phyloP scores from a whole-genome alignment of 2,113 vertebrate species.

The Aythya baeri region DNA sequence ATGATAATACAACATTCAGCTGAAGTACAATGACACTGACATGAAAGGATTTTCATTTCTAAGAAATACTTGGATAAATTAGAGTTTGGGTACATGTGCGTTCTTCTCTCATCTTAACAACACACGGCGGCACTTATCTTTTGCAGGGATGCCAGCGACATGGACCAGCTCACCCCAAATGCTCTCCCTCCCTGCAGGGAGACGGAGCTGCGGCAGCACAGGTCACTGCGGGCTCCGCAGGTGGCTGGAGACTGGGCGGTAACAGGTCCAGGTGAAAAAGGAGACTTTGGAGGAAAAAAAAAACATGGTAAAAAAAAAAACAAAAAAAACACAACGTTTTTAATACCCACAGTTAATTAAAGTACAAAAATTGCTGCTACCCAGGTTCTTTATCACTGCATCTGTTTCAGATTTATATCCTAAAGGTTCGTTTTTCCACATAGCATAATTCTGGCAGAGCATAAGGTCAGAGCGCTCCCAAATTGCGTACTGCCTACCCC shows the following conservation, averaged over 20 bases:
- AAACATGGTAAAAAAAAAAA: background rate
- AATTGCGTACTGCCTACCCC: background rate
- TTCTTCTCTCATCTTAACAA: background rate
- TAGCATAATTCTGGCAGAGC: background rate
- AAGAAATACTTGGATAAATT: background rate
- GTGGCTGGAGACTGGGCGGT: background rate
- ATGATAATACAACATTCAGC: background rate
- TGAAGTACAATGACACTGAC: background rate
- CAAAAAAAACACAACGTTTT: background rate
- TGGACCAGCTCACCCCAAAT: background rate
- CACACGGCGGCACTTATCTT: background rate
- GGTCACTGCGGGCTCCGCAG: background rate
- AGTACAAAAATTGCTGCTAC: background rate
- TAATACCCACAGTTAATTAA: background rate
- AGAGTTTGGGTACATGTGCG: background rate
- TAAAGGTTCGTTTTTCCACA: slow-evolving; percentile 15
- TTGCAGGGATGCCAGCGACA: background rate
- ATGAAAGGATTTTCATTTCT: slow-evolving; percentile 21
- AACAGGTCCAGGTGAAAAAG: background rate
- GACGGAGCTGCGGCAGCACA: background rate
- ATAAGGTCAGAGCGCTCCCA: background rate
- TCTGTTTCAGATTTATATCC: background rate
- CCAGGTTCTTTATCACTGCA: background rate
- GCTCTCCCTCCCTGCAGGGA: background rate
- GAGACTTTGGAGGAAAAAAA: background rate